phyloP scores from a whole-genome alignment of 2,888 invertebrate species.

The Catocala nupta region DNA sequence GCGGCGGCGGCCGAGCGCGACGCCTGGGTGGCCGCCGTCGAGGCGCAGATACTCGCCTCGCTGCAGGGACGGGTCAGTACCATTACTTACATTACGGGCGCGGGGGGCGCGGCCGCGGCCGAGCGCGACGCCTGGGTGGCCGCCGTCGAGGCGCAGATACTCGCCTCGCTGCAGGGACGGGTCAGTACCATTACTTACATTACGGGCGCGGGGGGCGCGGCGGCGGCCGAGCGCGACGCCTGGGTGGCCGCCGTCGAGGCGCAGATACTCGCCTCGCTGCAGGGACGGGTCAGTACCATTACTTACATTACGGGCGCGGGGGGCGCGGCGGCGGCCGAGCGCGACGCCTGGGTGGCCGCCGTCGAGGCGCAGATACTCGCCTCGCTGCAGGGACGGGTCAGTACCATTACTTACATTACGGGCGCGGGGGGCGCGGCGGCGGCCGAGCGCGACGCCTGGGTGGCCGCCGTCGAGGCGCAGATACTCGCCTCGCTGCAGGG shows the following conservation, averaged over 20 bases:
- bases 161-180: constrained; percentile 95
- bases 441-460: constrained; percentile 98
- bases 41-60: constrained; percentile 97
- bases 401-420: no score
- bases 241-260: constrained; percentile 99
- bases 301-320: no score
- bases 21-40: constrained; percentile 98
- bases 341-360: constrained; percentile 98
- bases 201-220: constrained; percentile 18
- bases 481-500: constrained; percentile 96
- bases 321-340: constrained; percentile 88
- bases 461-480: constrained; percentile 97
- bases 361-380: constrained; percentile 98
- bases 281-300: constrained; percentile 91
- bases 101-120: constrained; percentile 82
- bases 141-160: constrained; percentile 98
- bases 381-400: constrained; percentile 94
- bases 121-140: constrained; percentile 98
- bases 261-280: constrained; percentile 96
- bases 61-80: constrained; percentile 92
- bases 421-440: constrained; percentile 59
- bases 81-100: no score
- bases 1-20: constrained; percentile 92
- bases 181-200: no score
- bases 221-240: constrained; percentile 94